phyloP scores from a whole-genome alignment of 1,140 invertebrate species.

The Lepidurus couesii region DNA sequence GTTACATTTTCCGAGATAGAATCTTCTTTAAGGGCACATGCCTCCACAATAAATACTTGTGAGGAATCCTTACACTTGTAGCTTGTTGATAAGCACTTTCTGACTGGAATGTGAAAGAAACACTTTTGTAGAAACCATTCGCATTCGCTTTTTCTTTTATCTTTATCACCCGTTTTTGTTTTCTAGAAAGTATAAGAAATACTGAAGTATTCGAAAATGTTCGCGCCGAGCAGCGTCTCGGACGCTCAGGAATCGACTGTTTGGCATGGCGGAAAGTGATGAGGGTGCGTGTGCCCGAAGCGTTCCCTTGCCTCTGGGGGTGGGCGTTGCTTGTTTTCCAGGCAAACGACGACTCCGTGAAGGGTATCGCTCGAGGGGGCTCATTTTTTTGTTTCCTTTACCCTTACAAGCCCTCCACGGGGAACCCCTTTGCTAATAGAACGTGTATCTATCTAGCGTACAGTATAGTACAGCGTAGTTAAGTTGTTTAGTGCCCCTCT shows the following conservation, averaged over 20 bases:
- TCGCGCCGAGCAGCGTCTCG: neutral
- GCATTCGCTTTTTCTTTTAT: too few relatives aligned
- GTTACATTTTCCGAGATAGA: neutral
- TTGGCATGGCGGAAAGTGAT: constrained; percentile 3
- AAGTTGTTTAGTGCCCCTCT: too few relatives aligned
- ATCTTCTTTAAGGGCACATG: neutral
- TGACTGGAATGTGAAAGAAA: neutral
- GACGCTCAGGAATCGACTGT: constrained; percentile 20
- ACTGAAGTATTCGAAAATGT: neutral
- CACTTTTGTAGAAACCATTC: neutral
- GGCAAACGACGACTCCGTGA: constrained; percentile 1
- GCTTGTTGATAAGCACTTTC: neutral
- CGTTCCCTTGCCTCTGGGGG: neutral
- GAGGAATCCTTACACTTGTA: neutral
- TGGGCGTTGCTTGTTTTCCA: constrained; percentile 19
- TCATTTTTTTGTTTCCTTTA: too few relatives aligned
- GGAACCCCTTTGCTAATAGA: too few relatives aligned
- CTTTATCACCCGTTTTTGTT: too few relatives aligned
- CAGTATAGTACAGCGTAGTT: too few relatives aligned
- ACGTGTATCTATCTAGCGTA: too few relatives aligned
- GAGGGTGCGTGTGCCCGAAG: constrained; percentile 16
- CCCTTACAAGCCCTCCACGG: too few relatives aligned
- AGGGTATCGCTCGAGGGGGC: too few relatives aligned
- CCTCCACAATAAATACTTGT: neutral
- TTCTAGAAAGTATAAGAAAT: neutral